Conservation (phyloP, 2,113 vertebrate species). For the Acanthisitta chloris region DNA sequence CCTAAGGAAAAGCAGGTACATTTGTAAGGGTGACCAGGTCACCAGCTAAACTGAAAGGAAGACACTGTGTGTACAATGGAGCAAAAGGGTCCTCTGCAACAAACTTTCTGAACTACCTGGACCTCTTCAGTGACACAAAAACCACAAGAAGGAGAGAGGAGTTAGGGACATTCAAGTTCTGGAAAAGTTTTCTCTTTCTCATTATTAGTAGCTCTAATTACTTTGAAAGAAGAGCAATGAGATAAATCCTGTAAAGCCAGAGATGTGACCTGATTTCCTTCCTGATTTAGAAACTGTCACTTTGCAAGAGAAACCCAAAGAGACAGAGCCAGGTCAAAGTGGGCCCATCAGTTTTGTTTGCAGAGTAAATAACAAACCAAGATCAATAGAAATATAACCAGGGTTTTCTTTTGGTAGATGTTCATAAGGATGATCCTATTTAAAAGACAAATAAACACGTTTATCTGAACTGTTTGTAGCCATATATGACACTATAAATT, state of each 20-base stretch:
- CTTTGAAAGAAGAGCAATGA: conserved; percentile 67
- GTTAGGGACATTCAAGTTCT: conserved; percentile 49
- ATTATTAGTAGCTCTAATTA: conserved; percentile 71
- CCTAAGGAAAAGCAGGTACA: neutral
- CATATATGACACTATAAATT: neutral
- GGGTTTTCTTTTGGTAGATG: neutral
- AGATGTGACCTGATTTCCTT: conserved; percentile 70
- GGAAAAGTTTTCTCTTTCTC: conserved; percentile 59
- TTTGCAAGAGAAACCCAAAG: conserved; percentile 61
- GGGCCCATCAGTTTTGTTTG: neutral
- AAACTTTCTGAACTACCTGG: conserved; percentile 23
- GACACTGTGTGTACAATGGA: accelerated
- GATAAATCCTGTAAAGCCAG: conserved; percentile 62
- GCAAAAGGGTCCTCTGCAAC: neutral
- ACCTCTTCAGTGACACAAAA: conserved; percentile 48
- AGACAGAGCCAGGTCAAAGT: conserved; percentile 45
- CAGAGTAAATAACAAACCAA: conserved; percentile 2
- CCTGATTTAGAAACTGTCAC: conserved; percentile 70
- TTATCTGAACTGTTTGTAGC: neutral
- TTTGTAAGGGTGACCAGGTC: neutral
- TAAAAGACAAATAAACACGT: neutral
- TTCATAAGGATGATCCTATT: neutral
- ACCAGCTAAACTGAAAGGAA: neutral
- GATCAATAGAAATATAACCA: neutral
- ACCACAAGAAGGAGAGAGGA: conserved; percentile 17